A percentile compares a stretch with the other conserved stretches of the same genome.
phyloP scores from a whole-genome alignment of 1,140 invertebrate genomes.

The Lutraria rhynchaena region DNA sequence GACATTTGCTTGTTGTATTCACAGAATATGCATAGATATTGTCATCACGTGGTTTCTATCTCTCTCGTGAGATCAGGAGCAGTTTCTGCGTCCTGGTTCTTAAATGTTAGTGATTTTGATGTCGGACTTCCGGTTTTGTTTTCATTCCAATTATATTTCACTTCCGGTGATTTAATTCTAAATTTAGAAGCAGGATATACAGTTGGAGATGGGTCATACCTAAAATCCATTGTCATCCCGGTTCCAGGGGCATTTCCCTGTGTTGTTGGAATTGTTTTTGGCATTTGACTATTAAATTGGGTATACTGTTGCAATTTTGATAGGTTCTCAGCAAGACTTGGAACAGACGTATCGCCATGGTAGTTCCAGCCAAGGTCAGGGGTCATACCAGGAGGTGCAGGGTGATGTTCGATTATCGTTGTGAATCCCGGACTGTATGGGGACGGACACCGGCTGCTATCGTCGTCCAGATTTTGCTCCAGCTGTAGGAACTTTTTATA shows the following conservation, averaged over 20 bases:
- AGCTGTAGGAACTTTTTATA: slow-evolving; percentile 67
- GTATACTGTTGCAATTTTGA: slow-evolving; percentile 58
- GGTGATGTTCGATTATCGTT: slow-evolving; percentile 52
- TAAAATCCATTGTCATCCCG: slow-evolving; percentile 59
- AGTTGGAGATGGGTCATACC: slow-evolving; percentile 37
- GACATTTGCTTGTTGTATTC: too few species aligned
- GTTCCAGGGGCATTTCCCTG: background rate
- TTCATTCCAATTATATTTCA: slow-evolving; percentile 43
- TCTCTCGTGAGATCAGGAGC: slow-evolving; percentile 55
- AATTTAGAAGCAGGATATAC: slow-evolving; percentile 58
- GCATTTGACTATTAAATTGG: slow-evolving; percentile 13
- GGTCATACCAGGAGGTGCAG: slow-evolving; percentile 54
- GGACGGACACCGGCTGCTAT: slow-evolving; percentile 56
- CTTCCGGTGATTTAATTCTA: slow-evolving; percentile 59
- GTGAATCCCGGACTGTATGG: slow-evolving; percentile 58
- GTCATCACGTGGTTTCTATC: slow-evolving; percentile 53
- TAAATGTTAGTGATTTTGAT: slow-evolving; percentile 49
- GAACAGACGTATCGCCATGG: slow-evolving; percentile 4
- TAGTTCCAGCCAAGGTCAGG: slow-evolving; percentile 46
- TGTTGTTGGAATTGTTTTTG: slow-evolving; percentile 42
- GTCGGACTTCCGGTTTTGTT: slow-evolving; percentile 28
- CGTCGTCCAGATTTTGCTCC: slow-evolving; percentile 65
- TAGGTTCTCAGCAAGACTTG: slow-evolving; percentile 54
- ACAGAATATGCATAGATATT: too few species aligned
- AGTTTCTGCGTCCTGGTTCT: slow-evolving; percentile 52